Evolutionary conservation across 2,888 invertebrate genomes (phyloP), one percentile per base, ranked within the genome.

Genomic region (Tillus elongatus): DNA sequence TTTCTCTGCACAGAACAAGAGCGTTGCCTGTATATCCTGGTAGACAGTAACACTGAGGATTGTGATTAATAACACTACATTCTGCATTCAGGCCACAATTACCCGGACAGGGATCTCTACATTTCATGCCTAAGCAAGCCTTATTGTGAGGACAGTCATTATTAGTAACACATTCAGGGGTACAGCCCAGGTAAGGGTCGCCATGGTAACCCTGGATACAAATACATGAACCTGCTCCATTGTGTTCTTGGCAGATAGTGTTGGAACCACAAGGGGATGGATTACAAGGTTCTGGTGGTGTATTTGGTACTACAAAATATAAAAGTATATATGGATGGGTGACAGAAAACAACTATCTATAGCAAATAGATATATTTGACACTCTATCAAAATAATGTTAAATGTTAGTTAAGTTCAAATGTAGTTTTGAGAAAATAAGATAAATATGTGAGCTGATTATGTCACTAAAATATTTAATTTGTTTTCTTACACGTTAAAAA

Each of bases 201-300:
- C 86, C 86, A 49, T 75, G 74, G 64, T 82, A 85, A 50, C 79
- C 79, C 42, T 77, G 73, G 52, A 80, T 62, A 63, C 87, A 87
- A 50, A 75, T 69, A 64, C 87, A 87, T 46, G 84, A 79, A 53
- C 82, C 84, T 48, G 79, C 82, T 57, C 79, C 79, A 57, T 79
- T 77, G 51, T 72, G 70, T 67, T 82, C 81, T 54, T 76, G 76
- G 65, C 88, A 88, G 44, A 81, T 66, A 34, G 87, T 80, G 65
- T 86, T 87, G 39, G 81, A 69, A 47, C 86, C 87, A 62, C 86
- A 87, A 35, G 85, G 85, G 47, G 79, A 78, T 49, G 83, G 82
- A 63, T 77, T 76, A 64, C 86, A 86, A 47, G 85, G 83, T 58
- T 80, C 75, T 60, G 67, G 73, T 55, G 74, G 78, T 55, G 66